phyloP scores from a whole-genome alignment of 2,797 vertebrate genomes.

The Molossus molossus region DNA sequence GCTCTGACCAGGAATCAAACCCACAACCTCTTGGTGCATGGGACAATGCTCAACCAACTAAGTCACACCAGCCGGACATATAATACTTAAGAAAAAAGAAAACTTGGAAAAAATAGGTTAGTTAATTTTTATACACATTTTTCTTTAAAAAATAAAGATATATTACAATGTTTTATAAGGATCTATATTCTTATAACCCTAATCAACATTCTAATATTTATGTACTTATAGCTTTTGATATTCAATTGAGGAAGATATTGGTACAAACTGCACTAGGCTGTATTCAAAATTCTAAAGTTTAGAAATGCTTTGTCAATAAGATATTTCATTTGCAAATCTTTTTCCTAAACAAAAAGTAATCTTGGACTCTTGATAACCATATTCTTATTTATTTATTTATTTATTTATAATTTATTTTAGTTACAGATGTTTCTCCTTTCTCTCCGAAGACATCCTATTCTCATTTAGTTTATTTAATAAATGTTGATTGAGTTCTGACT shows the following conservation, averaged over 20 bases:
- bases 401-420: too few species aligned
- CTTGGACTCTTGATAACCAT: not conserved
- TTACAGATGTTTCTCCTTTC: too few species aligned
- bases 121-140: not conserved
- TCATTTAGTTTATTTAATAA: constrained; percentile 7
- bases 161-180: not conserved
- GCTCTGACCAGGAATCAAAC: too few species aligned
- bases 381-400: constrained; percentile 18
- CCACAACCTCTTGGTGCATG: too few species aligned
- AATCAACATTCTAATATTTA: constrained; percentile 33
- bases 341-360: not conserved
- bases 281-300: constrained; percentile 23
- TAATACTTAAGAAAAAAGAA: constrained; percentile 33
- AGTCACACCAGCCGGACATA: not conserved
- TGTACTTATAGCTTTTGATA: not conserved
- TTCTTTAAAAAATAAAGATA: not conserved
- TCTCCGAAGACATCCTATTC: not conserved
- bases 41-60: too few species aligned
- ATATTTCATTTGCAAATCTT: not conserved
- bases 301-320: not conserved
- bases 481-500: not conserved
- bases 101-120: not conserved
- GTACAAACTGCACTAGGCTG: not conserved
- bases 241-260: not conserved
- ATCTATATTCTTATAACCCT: not conserved